Percentiles rank a stretch among this genome's conserved stretches.
phyloP scores from a whole-genome alignment of 2,113 vertebrate species.

The Stigmatopora nigra region DNA sequence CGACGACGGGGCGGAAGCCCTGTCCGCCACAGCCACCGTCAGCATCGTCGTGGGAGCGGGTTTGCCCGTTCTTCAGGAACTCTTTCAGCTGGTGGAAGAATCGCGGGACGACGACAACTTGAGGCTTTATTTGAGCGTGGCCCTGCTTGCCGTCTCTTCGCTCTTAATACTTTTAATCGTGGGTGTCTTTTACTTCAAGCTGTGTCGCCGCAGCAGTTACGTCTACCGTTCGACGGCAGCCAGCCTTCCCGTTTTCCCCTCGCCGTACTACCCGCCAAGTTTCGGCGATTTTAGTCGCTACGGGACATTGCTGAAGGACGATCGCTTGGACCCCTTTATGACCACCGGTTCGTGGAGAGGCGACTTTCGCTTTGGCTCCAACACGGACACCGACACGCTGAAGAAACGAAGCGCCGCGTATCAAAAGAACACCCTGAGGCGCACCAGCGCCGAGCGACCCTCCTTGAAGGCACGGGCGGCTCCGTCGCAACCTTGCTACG shows the following conservation, averaged over 20 bases:
- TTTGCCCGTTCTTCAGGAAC: slow-evolving; percentile 55
- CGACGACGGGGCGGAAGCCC: slow-evolving; percentile 58
- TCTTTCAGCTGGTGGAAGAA: slow-evolving; percentile 44
- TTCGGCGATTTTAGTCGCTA: slow-evolving; percentile 59
- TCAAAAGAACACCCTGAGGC: slow-evolving; percentile 56
- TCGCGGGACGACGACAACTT: slow-evolving; percentile 38
- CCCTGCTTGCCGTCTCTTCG: slow-evolving; percentile 52
- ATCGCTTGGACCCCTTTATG: slow-evolving; percentile 61
- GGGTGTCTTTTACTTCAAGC: slow-evolving; percentile 52
- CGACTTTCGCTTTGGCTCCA: slow-evolving; percentile 61
- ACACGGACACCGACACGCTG: slow-evolving; percentile 60
- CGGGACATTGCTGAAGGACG: slow-evolving; percentile 58
- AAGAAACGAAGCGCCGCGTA: slow-evolving; percentile 60
- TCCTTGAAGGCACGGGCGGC: slow-evolving; percentile 49
- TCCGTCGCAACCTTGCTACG: slow-evolving; percentile 43
- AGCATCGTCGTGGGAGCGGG: slow-evolving; percentile 50
- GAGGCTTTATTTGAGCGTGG: slow-evolving; percentile 65
- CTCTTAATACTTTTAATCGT: slow-evolving; percentile 56
- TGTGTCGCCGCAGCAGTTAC: slow-evolving; percentile 42
- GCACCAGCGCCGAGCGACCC: slow-evolving; percentile 41
- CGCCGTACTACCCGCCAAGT: slow-evolving; percentile 43
- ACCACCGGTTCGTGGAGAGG: slow-evolving; percentile 65
- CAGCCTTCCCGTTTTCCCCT: slow-evolving; percentile 61
- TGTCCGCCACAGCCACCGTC: slow-evolving; percentile 60
- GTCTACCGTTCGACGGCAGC: slow-evolving; percentile 46